Conservation (phyloP, 2,888 invertebrate species). For the Papilio gigon region DNA sequence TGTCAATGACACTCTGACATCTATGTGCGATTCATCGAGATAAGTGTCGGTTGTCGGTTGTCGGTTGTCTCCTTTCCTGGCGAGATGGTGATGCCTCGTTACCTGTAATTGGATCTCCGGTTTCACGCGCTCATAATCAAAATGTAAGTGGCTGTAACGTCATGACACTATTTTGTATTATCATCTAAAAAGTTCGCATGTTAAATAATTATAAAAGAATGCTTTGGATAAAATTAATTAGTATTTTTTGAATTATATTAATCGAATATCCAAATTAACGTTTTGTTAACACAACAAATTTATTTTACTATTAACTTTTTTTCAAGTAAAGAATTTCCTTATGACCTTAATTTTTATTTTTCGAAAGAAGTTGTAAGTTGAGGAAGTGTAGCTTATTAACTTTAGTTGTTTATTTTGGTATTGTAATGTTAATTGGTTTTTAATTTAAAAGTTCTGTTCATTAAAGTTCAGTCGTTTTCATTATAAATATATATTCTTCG, state of each 20-base stretch:
- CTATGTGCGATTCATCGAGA: constrained; percentile 9
- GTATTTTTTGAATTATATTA: neutral
- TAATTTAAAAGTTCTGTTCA: too few relatives aligned
- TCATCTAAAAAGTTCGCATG: neutral
- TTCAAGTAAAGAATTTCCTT: too few relatives aligned
- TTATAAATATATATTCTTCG: too few relatives aligned
- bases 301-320: too few relatives aligned
- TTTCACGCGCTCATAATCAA: constrained; percentile 7
- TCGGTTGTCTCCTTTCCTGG: constrained; percentile 1
- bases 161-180: constrained; percentile 9
- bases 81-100: constrained; percentile 10
- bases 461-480: too few relatives aligned
- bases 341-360: neutral
- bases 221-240: too few relatives aligned
- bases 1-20: constrained; percentile 15
- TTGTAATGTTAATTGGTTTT: too few relatives aligned
- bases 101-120: constrained; percentile 22
- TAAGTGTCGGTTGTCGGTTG: constrained; percentile 16
- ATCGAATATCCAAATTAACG: too few relatives aligned
- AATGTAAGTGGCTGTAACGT: constrained; percentile 8
- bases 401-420: too few relatives aligned
- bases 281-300: too few relatives aligned
- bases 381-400: too few relatives aligned
- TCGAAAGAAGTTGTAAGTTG: constrained; percentile 68
- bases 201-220: neutral